phyloP scores from a whole-genome alignment of 2,888 invertebrate species.

The Seira ritae region DNA sequence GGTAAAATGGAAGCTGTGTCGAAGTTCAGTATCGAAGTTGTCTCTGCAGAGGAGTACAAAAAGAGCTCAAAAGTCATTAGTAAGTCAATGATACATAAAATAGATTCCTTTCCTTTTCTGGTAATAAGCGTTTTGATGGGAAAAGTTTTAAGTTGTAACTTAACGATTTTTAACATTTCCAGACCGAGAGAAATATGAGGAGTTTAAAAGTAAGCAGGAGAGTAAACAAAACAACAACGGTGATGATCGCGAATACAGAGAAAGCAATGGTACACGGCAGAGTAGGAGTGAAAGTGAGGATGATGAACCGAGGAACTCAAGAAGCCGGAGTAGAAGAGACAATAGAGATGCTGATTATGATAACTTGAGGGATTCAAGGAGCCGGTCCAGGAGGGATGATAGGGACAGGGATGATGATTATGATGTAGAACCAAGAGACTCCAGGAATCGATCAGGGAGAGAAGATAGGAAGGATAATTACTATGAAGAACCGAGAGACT shows the following conservation, averaged over 20 bases:
- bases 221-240: background rate
- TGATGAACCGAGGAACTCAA: background rate
- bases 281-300: background rate
- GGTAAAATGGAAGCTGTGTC: slow-evolving; percentile 83
- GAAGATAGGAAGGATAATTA: slow-evolving; percentile 6
- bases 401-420: too few species aligned
- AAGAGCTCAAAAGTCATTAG: slow-evolving; percentile 91
- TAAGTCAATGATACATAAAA: slow-evolving; percentile 78
- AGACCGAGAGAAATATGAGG: slow-evolving; percentile 49
- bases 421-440: background rate
- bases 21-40: slow-evolving; percentile 86
- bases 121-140: background rate
- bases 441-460: background rate
- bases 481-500: background rate
- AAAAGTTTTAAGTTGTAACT: background rate
- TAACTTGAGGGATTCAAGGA: background rate
- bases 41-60: slow-evolving; percentile 87
- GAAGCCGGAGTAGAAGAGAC: background rate
- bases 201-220: slow-evolving; percentile 39
- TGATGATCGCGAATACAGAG: background rate
- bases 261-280: background rate
- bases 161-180: background rate
- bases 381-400: background rate
- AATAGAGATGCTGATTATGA: background rate
- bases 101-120: too few species aligned